Percentiles rank a stretch among this genome's conserved stretches.
phyloP scores from a whole-genome alignment of 2,888 invertebrate genomes.

The Antheraea assamensis region DNA sequence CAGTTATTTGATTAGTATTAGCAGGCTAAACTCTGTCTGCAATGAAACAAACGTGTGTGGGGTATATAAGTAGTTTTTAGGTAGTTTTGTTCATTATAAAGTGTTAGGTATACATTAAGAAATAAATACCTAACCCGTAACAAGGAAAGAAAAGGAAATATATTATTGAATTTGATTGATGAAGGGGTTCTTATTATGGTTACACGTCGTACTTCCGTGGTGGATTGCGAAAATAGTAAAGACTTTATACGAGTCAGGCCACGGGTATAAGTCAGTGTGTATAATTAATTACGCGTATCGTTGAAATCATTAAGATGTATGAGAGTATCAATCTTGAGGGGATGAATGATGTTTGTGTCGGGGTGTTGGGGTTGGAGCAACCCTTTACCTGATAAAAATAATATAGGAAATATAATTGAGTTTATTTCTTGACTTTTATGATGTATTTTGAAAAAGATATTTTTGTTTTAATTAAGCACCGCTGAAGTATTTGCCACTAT shows the following conservation, averaged over 20 bases:
- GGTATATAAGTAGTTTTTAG: too few relatives aligned
- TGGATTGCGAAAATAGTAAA: not conserved
- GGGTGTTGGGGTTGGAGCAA: conserved; percentile 27
- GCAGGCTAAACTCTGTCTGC: too few relatives aligned
- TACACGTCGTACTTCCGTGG: not conserved
- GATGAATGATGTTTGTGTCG: conserved; percentile 33
- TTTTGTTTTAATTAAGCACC: not conserved
- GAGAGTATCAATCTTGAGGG: conserved; percentile 44
- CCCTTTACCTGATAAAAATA: conserved; percentile 27
- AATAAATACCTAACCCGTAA: not conserved
- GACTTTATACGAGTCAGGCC: not conserved
- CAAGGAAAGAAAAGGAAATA: not conserved
- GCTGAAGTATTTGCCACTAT: not conserved
- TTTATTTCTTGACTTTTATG: not conserved
- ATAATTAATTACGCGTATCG: conserved; percentile 29
- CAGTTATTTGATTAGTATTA: too few relatives aligned
- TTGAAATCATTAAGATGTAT: conserved; percentile 47
- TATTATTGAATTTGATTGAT: not conserved
- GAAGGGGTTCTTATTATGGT: not conserved
- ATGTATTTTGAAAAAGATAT: too few relatives aligned
- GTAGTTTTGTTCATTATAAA: too few relatives aligned
- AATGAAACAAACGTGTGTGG: too few relatives aligned
- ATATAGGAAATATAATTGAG: conserved; percentile 1
- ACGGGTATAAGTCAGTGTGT: not conserved
- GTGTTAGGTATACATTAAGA: too few relatives aligned